phyloP scores from a whole-genome alignment of 2,888 invertebrate genomes.

The Argyra leucocephala region DNA sequence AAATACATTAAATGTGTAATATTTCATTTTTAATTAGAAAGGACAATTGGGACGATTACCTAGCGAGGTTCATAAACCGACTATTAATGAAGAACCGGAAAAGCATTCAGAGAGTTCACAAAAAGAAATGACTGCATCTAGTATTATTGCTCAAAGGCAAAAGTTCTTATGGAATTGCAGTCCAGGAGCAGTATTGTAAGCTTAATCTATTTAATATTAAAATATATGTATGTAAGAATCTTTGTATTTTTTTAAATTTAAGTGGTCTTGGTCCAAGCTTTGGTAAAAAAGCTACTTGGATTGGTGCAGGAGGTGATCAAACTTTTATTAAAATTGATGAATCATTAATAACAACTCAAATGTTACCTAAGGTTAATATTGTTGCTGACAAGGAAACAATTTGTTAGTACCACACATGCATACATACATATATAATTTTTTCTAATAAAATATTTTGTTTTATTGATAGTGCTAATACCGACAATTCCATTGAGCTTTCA shows the following conservation, averaged over 20 bases:
- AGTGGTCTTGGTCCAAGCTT: conserved; percentile 66
- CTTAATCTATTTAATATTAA: too few relatives aligned
- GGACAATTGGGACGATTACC: conserved; percentile 54
- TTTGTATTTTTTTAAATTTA: conserved; percentile 31
- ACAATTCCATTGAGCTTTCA: conserved; percentile 72
- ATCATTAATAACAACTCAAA: conserved; percentile 81
- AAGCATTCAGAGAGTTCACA: conserved; percentile 19
- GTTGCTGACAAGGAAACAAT: conserved; percentile 79
- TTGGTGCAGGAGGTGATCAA: conserved; percentile 91
- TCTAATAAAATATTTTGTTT: conserved; percentile 9
- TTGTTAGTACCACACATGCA: conserved; percentile 46
- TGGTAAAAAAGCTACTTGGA: conserved; percentile 84
- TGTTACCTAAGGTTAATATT: conserved; percentile 76
- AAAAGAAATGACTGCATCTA: conserved; percentile 31
- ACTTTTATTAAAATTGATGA: conserved; percentile 90
- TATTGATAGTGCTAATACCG: conserved; percentile 64
- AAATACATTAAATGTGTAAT: too few relatives aligned
- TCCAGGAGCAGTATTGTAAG: conserved; percentile 42
- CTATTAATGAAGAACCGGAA: conserved; percentile 23
- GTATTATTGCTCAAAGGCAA: conserved; percentile 37
- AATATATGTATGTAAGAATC: neutral
- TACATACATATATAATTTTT: conserved; percentile 8
- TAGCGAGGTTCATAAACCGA: conserved; percentile 37
- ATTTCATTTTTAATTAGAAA: conserved; percentile 40
- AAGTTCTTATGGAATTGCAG: conserved; percentile 43